phyloP scores from a whole-genome alignment of 2,113 vertebrate genomes.

The Labeo rohita region DNA sequence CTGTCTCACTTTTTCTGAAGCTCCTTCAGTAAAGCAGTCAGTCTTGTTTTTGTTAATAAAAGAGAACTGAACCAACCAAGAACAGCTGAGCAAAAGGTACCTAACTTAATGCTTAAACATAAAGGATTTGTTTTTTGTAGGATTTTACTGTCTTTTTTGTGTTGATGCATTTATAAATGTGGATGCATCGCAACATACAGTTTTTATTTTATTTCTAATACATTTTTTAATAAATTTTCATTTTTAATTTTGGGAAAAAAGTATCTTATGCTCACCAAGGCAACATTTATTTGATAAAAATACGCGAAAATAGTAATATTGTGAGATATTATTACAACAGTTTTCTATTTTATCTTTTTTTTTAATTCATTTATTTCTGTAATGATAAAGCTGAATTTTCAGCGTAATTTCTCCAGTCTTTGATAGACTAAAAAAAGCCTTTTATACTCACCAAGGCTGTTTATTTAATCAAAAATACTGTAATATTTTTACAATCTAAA shows the following conservation, averaged over 20 bases:
- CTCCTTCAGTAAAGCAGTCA: not conserved
- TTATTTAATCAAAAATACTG: too few species aligned
- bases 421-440: too few species aligned
- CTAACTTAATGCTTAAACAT: not conserved
- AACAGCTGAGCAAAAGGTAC: not conserved
- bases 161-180: not conserved
- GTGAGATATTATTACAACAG: not conserved
- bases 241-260: too few species aligned
- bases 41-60: conserved; percentile 23
- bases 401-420: too few species aligned
- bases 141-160: not conserved
- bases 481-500: not conserved
- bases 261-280: not conserved
- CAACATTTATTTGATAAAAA: not conserved
- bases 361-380: too few species aligned
- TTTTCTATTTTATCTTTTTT: too few species aligned
- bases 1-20: conserved; percentile 13
- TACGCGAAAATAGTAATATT: not conserved
- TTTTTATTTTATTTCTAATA: too few species aligned
- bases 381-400: too few species aligned
- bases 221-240: too few species aligned
- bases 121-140: not conserved
- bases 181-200: too few species aligned
- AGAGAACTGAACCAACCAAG: not conserved
- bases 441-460: too few species aligned